Base-by-base conservation (phyloP, 1,140 invertebrate species). In the Rhizoglyphus robini region DNA sequence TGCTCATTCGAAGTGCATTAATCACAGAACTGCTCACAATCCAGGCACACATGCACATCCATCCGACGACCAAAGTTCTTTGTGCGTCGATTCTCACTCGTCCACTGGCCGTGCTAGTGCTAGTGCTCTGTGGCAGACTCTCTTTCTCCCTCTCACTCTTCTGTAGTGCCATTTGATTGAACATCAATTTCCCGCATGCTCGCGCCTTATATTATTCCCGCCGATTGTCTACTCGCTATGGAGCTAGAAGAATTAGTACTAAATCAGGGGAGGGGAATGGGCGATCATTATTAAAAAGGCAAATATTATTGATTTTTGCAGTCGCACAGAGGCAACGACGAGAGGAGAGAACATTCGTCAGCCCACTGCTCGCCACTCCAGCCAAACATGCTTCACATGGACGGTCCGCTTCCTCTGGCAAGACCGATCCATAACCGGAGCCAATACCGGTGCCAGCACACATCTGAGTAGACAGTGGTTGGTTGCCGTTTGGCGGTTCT, bases 131-230 rank as follows among this genome's bases (percentile, higher is more conserved):
- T n/a, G n/a, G n/a, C n/a, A n/a, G n/a, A n/a, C n/a, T n/a, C n/a
- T n/a, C n/a, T n/a, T n/a, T n/a, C n/a, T n/a, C n/a, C 41, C 41
- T 15, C 41, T 46, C 15, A 15, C 41, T 46, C 41, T 46, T 46
- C 41, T 23, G 23, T 23, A 15, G 41, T 32, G 15, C 51, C 51
- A 27, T 54, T 32, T 32, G 23, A 27, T 32, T 54, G 51, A 54
- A 32, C 51, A 54, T 54, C 51, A 54, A 54, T 54, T 54, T 54
- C 51, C 51, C 51, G 51, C 51, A 54, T 54, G 51, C 51, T 54
- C 51, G 51, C 51, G 8, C 51, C 51, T 5, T 54, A 5, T 54
- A 20, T 54, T 54, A 25, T 54, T 32, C 23, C 51, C 51, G 51
- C 51, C 51, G 51, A 54, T 54, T 54, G 51, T 54, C 51, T 54